Base-by-base conservation (phyloP, 2,888 invertebrate species). In the Leucophenga montana region DNA sequence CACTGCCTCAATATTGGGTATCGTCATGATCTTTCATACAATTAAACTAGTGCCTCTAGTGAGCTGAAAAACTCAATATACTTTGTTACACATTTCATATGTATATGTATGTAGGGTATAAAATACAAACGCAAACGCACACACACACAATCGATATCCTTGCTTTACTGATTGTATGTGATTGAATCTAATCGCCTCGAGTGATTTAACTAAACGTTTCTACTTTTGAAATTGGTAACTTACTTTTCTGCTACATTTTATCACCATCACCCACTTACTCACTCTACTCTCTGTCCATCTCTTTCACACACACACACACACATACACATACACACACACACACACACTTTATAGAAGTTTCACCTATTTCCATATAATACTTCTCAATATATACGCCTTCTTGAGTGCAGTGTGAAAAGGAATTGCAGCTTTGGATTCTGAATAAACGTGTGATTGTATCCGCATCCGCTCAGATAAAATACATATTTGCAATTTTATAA, bases 171-270 rank as follows among this genome's bases (percentile, higher is more conserved):
- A 83, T 81, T 83, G 80, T 81, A 82, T 82, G 83, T 82, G 83
- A 82, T 82, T 83, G 83, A 82, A 82, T 83, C 83, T 80, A 83
- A 82, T 83, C 82, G 82, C 83, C 82, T 83, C 80, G 77, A 82
- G 82, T 82, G 83, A 82, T 82, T 82, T 79, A 71, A 78, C 82
- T 82, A 82, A 82, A 82, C 82, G 82, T 78, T 82, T 83, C 78
- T 75, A 73, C 80, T 78, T 74, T 70, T 39, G 56, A 78, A 83
- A 81, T 77, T 81, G 81, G 78, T 81, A 81, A 81, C 80, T 80
- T 78, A 75, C 72, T 71, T 71, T 39, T 53, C 54, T 46, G 68
- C 56, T n/a, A 13, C 16, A 48, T 46, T 16, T 20, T 22, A 46
- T 8, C 18, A 16, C 9, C 39, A 39, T 11, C 39, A 39, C 27